Evolutionary conservation across 53 echinoderm and acorn worm species (phyloP).

Genomic region (Arbacia lixula): DNA sequence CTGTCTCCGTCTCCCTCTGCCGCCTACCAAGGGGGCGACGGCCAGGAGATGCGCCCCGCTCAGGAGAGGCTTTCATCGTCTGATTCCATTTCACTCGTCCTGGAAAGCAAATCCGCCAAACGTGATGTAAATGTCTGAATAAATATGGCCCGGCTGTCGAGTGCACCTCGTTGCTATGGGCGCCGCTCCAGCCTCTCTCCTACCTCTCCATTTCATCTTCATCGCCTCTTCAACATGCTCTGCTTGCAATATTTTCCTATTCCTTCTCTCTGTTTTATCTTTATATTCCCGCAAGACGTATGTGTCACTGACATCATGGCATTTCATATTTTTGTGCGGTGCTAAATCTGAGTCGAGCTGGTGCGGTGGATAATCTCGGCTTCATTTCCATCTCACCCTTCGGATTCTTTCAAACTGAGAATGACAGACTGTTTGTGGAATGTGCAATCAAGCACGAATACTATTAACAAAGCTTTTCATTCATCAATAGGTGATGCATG

Average conservation of each 20-base stretch:
- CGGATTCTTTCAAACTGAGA: conserved; percentile 14
- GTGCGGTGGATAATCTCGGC: no score
- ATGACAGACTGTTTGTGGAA: background rate
- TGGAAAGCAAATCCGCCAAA: conserved; percentile 48
- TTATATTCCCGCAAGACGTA: no score
- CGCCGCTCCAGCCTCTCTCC: background rate
- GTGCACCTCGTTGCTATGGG: background rate
- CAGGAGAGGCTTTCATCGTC: conserved; percentile 47
- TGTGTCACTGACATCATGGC: no score
- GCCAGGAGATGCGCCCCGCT: no score
- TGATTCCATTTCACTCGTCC: conserved; percentile 55
- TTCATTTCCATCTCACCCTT: no score
- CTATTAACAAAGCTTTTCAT: background rate
- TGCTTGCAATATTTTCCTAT: background rate
- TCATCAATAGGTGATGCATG: no score
- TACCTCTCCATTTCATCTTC: conserved; percentile 14
- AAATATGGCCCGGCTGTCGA: background rate
- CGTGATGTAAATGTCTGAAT: conserved; percentile 56
- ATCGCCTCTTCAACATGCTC: background rate
- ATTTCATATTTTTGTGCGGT: no score
- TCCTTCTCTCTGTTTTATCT: no score
- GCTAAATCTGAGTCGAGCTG: no score
- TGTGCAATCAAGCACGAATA: conserved; percentile 9
- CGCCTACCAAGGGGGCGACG: no score
- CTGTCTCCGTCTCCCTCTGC: background rate